A percentile compares a stretch with the other conserved stretches of the same genome.
phyloP scores from a whole-genome alignment of 1,140 invertebrate genomes.

The Conopomorpha cramerella region DNA sequence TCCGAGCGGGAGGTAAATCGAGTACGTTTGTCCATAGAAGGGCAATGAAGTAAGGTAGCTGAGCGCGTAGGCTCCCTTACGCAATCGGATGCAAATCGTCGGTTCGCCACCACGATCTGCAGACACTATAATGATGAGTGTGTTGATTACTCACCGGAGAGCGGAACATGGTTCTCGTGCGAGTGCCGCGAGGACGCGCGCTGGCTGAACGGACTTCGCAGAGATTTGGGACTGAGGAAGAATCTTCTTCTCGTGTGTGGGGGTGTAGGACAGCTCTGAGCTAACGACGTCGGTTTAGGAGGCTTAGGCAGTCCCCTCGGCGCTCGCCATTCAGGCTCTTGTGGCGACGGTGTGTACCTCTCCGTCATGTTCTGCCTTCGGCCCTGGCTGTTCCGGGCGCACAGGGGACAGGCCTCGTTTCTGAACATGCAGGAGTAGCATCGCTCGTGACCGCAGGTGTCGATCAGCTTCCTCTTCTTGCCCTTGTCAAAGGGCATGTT shows the following conservation, averaged over 20 bases:
- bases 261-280: conserved; percentile 75
- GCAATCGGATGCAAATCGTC: no score
- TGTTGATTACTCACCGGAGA: conserved; percentile 74
- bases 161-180: conserved; percentile 59
- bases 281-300: conserved; percentile 53
- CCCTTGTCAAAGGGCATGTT: conserved; percentile 94
- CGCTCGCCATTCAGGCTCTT: conserved; percentile 47
- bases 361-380: conserved; percentile 36
- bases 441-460: conserved; percentile 91
- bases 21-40: no score
- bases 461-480: conserved; percentile 91
- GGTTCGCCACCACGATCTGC: conserved; percentile 32
- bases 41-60: no score
- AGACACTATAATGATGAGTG: conserved; percentile 30
- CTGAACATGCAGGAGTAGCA: conserved; percentile 94
- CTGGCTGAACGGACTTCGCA: conserved; percentile 71
- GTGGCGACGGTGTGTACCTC: conserved; percentile 54
- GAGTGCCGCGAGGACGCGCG: conserved; percentile 49
- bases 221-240: conserved; percentile 76
- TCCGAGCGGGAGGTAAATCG: no score
- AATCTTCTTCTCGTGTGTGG: conserved; percentile 79
- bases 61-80: conserved; percentile 16
- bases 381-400: conserved; percentile 58
- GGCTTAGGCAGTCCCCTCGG: no score
- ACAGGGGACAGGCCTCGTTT: conserved; percentile 88